Conservation (phyloP, 1,140 invertebrate species). For the Drosophila kurseongensis region DNA sequence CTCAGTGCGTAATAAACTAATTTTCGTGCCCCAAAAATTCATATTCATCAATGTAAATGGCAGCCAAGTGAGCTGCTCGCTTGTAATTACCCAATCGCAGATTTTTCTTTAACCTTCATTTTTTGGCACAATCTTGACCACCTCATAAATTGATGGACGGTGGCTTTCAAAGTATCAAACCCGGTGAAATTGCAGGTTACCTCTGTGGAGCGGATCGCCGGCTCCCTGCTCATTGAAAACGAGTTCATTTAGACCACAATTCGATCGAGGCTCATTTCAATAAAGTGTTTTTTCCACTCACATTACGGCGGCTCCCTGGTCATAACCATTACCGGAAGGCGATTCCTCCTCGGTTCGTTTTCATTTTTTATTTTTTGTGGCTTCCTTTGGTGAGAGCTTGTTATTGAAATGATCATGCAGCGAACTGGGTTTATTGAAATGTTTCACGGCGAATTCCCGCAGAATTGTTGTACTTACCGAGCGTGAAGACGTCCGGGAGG, state of each 20-base stretch:
- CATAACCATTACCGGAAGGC: conserved; percentile 77
- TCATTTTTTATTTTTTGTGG: conserved; percentile 33
- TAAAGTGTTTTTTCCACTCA: conserved; percentile 67
- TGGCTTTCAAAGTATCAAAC: conserved; percentile 44
- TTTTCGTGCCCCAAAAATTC: conserved; percentile 47
- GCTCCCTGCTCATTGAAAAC: conserved; percentile 48
- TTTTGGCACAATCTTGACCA: conserved; percentile 79
- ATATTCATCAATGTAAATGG: conserved; percentile 74
- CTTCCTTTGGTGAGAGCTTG: conserved; percentile 59
- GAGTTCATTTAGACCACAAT: conserved; percentile 73
- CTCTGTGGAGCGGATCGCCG: background rate
- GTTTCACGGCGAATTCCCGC: conserved; percentile 48
- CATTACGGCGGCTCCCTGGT: conserved; percentile 17
- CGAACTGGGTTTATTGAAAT: conserved; percentile 73
- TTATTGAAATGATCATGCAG: conserved; percentile 64
- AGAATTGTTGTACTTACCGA: conserved; percentile 6
- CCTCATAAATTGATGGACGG: conserved; percentile 72
- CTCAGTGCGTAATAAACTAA: conserved; percentile 14
- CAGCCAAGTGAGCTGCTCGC: conserved; percentile 44
- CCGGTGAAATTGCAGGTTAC: conserved; percentile 56
- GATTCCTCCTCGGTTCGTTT: conserved; percentile 39
- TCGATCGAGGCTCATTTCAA: conserved; percentile 74
- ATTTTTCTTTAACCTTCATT: conserved; percentile 19
- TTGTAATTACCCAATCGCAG: conserved; percentile 63
- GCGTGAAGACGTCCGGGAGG: background rate